phyloP scores from a whole-genome alignment of 2,113 vertebrate genomes.

The Sminthopsis crassicaudata region DNA sequence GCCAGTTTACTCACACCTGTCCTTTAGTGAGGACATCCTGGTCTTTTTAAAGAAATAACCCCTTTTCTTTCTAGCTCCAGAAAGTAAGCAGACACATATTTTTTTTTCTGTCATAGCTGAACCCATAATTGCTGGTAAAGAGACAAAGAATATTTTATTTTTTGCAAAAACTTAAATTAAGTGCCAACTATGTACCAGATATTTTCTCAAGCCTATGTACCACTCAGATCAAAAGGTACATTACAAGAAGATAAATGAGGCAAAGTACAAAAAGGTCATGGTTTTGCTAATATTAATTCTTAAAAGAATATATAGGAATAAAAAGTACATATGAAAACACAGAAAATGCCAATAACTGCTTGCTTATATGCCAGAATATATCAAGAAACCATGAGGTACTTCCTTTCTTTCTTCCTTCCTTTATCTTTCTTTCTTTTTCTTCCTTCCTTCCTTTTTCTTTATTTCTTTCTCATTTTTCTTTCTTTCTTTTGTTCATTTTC shows the following conservation, averaged over 20 bases:
- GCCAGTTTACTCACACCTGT: background rate
- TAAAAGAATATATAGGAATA: background rate
- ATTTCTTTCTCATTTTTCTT: background rate
- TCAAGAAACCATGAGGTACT: background rate
- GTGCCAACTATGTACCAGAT: background rate
- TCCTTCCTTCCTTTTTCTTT: background rate
- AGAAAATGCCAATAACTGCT: background rate
- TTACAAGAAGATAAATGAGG: background rate
- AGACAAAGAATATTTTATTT: background rate
- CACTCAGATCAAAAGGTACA: background rate
- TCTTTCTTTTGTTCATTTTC: background rate
- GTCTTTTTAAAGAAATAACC: background rate
- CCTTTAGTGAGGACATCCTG: background rate
- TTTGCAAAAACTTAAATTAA: background rate
- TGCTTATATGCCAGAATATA: background rate
- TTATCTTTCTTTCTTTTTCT: background rate
- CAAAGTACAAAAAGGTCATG: background rate
- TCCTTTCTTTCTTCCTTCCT: background rate
- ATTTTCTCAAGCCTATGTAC: background rate
- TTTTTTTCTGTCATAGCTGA: background rate
- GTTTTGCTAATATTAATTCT: background rate
- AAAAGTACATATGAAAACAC: background rate
- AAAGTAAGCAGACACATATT: background rate
- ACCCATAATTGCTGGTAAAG: background rate
- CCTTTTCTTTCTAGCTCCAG: background rate